These are phyloP conservation scores for Apis florea DNA, from an alignment of 1,140 invertebrate genomes.

Conservation along the genomic window DNA sequence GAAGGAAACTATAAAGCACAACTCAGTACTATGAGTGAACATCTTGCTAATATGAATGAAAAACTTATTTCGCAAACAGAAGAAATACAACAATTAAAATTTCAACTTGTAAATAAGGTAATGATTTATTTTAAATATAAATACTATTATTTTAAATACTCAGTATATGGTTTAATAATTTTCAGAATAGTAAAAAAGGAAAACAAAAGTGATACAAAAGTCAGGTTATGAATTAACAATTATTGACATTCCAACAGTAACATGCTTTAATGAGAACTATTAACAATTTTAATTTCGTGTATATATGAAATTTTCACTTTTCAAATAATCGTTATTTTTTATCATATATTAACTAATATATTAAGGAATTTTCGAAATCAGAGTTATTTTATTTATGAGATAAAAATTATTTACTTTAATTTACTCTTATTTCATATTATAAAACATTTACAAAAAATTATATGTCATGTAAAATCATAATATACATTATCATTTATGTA, in stretches of 20 bases:
- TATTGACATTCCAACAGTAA: conserved; percentile 72
- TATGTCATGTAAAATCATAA: conserved; percentile 18
- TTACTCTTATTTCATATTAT: no score
- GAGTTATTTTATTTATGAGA: conserved; percentile 73
- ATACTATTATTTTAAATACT: conserved; percentile 23
- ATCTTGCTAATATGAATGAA: conserved; percentile 95
- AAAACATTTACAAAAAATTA: conserved; percentile 29
- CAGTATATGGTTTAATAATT: conserved; percentile 53
- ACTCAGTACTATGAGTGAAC: conserved; percentile 94
- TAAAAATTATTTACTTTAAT: conserved; percentile 48
- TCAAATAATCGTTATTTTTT: conserved; percentile 47
- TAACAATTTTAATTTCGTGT: conserved; percentile 70
- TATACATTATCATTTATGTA: conserved; percentile 31
- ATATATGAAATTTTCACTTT: conserved; percentile 64
- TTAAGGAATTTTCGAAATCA: conserved; percentile 65
- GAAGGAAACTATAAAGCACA: conserved; percentile 91
- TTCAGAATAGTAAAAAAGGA: conserved; percentile 77
- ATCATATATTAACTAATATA: conserved; percentile 60
- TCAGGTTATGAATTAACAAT: conserved; percentile 60
- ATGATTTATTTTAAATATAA: conserved; percentile 17
- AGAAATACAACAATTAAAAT: conserved; percentile 84
- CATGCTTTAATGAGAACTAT: conserved; percentile 65
- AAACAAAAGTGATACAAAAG: conserved; percentile 70
- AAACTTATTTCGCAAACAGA: conserved; percentile 91
- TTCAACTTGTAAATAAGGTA: conserved; percentile 81